Evolutionary conservation across 2,888 invertebrate genomes (phyloP), one percentile per base, ranked within the genome.

Genomic region (Gryllus longicercus): DNA sequence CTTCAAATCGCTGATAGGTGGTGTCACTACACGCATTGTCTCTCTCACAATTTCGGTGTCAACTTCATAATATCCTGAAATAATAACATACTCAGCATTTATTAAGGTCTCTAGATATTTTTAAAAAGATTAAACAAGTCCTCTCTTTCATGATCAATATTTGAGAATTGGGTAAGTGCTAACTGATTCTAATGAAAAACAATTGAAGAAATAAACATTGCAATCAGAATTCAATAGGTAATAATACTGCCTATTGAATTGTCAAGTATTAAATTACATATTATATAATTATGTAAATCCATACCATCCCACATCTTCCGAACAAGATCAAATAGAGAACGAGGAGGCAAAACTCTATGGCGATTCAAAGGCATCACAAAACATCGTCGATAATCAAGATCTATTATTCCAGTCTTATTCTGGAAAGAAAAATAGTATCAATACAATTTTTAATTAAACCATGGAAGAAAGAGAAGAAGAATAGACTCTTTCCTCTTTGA

Each of bases 351-450:
- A 82, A 96, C 94, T 80, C 91, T 88, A 51, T 90, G 90, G 51
- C 94, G 91, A 88, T 97, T 94, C 85, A 98, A 88, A 1, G 95
- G 94, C 95, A 97, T 96, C 23, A 96, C 91, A 88, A 97, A 98
- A 89, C 98, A 98, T 50, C 95, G 92, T 79, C 89, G 88, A 74
- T 91, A 90, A 81, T 92, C 91, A 21, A 90, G 88, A 87, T 96
- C 96, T 81, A 96, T 91, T 82, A 96, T 96, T 38, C 92, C 95
- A 86, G 92, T 92, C 85, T 90, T 89, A 84, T 92, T 92, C 92
- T 92, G 83, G 50, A 86, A 84, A 78, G 76, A 79, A 80, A 63
- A 79, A 51, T 11, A 76, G 25, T 23, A 63, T 76, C 18, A 74
- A 5, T 38, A 38, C 8, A 38, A 38, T 38, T 38, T 38, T 38